phyloP scores from a whole-genome alignment of 2,888 invertebrate species.

The Agrotis clavis region DNA sequence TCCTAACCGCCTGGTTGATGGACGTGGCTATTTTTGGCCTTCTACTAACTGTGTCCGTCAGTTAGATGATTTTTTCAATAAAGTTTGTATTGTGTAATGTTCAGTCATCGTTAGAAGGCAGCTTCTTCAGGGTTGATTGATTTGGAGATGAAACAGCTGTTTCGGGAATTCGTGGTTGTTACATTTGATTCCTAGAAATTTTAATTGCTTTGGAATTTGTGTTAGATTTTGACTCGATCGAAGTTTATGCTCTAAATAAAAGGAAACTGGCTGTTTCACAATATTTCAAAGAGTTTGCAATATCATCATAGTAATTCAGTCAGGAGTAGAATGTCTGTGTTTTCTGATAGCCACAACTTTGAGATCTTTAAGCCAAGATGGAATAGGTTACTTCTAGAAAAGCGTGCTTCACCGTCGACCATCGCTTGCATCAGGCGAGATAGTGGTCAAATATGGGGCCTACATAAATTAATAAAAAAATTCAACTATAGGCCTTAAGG shows the following conservation, averaged over 20 bases:
- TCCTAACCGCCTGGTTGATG: slow-evolving; percentile 47
- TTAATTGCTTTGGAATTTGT: background rate
- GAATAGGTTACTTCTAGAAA: no score
- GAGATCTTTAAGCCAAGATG: no score
- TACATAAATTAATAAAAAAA: no score
- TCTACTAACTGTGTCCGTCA: slow-evolving; percentile 43
- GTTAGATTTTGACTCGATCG: no score
- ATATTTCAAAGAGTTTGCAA: background rate
- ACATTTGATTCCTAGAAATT: background rate
- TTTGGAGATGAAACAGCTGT: slow-evolving; percentile 7
- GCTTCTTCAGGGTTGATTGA: slow-evolving; percentile 8
- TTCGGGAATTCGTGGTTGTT: background rate
- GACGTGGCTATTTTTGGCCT: slow-evolving; percentile 51
- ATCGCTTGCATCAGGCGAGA: no score
- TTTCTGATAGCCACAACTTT: no score
- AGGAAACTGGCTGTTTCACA: no score
- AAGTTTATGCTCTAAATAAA: background rate
- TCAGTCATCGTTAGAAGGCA: slow-evolving; percentile 15
- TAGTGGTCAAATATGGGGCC: no score
- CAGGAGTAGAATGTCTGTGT: no score
- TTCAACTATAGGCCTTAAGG: no score
- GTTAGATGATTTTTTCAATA: slow-evolving; percentile 26
- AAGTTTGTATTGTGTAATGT: slow-evolving; percentile 24
- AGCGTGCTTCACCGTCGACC: no score
- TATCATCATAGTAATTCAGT: background rate